Evolutionary conservation across 2,888 invertebrate genomes (phyloP).

Genomic region (Coleophora flavipennella): DNA sequence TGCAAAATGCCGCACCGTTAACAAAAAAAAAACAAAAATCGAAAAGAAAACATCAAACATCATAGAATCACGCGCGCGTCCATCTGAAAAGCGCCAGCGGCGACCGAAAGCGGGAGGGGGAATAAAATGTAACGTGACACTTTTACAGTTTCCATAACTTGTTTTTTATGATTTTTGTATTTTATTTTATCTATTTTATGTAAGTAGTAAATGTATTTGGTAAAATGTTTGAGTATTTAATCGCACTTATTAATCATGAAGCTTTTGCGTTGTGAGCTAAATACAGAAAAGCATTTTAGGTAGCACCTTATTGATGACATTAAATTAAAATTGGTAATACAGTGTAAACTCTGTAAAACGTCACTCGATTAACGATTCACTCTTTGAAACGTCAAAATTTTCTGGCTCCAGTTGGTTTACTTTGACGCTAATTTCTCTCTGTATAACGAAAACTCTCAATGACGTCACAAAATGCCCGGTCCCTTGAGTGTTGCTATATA

Average conservation of each 20-base stretch:
- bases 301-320: background rate
- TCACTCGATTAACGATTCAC: too few relatives aligned
- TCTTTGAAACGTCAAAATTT: too few relatives aligned
- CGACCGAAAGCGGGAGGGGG: conserved; percentile 61
- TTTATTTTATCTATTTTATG: conserved; percentile 42
- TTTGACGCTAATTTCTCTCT: too few relatives aligned
- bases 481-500: too few relatives aligned
- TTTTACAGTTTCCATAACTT: conserved; percentile 54
- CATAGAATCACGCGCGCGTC: conserved; percentile 60
- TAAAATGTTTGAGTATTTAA: conserved; percentile 30
- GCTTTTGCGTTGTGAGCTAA: conserved; percentile 42
- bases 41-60: conserved; percentile 51
- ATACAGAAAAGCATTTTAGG: conserved; percentile 32
- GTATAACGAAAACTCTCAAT: too few relatives aligned
- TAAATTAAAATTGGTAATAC: too few relatives aligned
- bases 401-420: too few relatives aligned
- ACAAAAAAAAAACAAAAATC: conserved; percentile 66
- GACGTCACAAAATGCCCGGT: too few relatives aligned
- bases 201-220: conserved; percentile 27
- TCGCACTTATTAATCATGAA: conserved; percentile 20
- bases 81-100: conserved; percentile 66
- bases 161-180: conserved; percentile 52
- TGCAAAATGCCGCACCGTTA: conserved; percentile 72
- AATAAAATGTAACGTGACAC: conserved; percentile 48
- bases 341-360: too few relatives aligned